Conservation (phyloP, 37 sponge, comb jelly and placozoan genomes). For the Tethya wilhelma region DNA sequence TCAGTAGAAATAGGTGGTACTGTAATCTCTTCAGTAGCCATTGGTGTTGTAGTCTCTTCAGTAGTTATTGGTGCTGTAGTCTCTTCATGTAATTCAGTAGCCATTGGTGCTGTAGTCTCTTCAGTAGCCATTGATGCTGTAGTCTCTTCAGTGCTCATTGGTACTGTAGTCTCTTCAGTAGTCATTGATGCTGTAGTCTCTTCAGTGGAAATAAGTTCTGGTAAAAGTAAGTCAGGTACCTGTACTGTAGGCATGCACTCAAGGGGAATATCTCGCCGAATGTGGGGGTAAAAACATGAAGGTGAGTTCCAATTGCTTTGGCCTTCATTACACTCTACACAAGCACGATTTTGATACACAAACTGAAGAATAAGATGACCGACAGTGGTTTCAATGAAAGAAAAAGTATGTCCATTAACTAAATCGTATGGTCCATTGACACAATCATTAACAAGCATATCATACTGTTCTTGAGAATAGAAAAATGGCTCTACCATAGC, state of each 20-base stretch:
- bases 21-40: neutral
- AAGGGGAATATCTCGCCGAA: no score
- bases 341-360: neutral
- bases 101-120: no score
- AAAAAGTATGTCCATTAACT: no score
- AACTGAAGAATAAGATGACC: neutral
- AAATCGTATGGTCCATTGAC: conserved; percentile 6
- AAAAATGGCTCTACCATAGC: no score
- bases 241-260: neutral
- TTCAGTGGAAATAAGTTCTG: neutral
- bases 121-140: neutral
- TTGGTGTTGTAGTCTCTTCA: no score
- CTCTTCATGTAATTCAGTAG: no score
- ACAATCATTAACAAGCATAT: conserved; percentile 2
- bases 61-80: no score
- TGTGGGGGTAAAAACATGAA: no score
- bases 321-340: conserved; percentile 16
- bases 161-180: neutral
- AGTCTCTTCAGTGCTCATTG: neutral
- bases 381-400: no score
- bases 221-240: neutral
- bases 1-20: no score
- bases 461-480: conserved; percentile 8
- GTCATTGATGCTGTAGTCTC: neutral
- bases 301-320: no score